Base-by-base conservation (phyloP, 2,888 invertebrate species). In the Drosophila hamatofila region DNA sequence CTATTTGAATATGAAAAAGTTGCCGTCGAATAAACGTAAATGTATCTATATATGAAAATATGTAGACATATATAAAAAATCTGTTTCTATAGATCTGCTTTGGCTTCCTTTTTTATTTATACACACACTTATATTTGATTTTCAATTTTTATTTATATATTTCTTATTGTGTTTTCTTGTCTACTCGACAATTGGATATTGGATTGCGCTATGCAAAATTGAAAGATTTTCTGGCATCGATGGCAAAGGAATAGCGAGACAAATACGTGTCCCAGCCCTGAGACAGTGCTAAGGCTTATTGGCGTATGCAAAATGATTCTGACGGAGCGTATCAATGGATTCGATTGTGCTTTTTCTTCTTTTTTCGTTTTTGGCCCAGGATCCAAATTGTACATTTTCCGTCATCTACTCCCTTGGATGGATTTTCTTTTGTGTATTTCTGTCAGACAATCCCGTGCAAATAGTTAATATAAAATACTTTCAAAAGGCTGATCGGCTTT, bases 131-230 rank as follows among this genome's bases (percentile, higher is more conserved):
- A 14, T 42, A 14, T 44, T 16, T 54, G 9, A 35, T 23, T 23
- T 58, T 55, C 52, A 44, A 52, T 52, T 71, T 71, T 48, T 35
- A 14, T 59, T 7, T 52, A 18, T 54, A 46, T 46, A 23, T 66
- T 52, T 33, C 37, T 55, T 67, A 68, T 85, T 80, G 64, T 81
- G 67, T 16, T n/a, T 37, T 70, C 64, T 78, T 86, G 88, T 81
- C 84, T 83, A 73, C 65, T 59, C 78, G 88, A 83, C 89, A 86
- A 89, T 89, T 88, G 88, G 89, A 89, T 89, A 78, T 73, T 81
- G 61, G 66, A 16, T 14, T 68, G 68, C 52, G 69, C 64, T 55
- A 64, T 58, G 69, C 65, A 72, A 83, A 83, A 83, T 81, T 83
- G 81, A 82, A 68, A 71, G 86, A 84, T 78, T 75, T 81, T 56